These are phyloP conservation scores for Indicator maculatus DNA, from an alignment of 2,113 vertebrate genomes.

Conservation along the genomic window DNA sequence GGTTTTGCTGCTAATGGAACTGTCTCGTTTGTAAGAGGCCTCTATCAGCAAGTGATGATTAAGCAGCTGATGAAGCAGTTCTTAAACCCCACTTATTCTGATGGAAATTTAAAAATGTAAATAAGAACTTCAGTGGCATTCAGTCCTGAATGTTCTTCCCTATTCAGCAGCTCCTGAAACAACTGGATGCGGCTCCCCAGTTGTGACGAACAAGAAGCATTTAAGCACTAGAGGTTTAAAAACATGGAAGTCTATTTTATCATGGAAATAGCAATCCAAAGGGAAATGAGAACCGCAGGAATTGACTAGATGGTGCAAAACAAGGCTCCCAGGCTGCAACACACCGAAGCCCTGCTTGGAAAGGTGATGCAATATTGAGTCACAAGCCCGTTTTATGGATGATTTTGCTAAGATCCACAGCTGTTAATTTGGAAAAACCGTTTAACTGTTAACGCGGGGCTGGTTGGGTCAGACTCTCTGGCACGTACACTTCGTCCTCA, in stretches of 20 bases:
- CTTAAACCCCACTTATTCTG: not conserved
- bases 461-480: not conserved
- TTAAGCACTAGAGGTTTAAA: not conserved
- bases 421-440: not conserved
- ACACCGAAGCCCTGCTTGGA: not conserved
- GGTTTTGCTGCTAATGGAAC: not conserved
- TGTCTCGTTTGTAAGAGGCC: not conserved
- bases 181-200: not conserved
- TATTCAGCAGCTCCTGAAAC: not conserved
- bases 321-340: not conserved
- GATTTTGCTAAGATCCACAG: not conserved
- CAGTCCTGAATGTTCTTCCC: not conserved
- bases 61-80: not conserved
- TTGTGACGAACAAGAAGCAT: not conserved
- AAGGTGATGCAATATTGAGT: constrained; percentile 52
- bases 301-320: not conserved
- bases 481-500: not conserved
- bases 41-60: not conserved
- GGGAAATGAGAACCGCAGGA: not conserved
- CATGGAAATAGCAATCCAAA: not conserved
- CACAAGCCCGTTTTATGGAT: not conserved
- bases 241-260: not conserved
- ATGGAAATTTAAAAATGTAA: not conserved
- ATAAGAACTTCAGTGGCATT: not conserved
- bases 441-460: not conserved